These are phyloP conservation scores for Hemithea aestivaria DNA, from an alignment of 2,888 invertebrate species.

Conservation along the genomic window DNA sequence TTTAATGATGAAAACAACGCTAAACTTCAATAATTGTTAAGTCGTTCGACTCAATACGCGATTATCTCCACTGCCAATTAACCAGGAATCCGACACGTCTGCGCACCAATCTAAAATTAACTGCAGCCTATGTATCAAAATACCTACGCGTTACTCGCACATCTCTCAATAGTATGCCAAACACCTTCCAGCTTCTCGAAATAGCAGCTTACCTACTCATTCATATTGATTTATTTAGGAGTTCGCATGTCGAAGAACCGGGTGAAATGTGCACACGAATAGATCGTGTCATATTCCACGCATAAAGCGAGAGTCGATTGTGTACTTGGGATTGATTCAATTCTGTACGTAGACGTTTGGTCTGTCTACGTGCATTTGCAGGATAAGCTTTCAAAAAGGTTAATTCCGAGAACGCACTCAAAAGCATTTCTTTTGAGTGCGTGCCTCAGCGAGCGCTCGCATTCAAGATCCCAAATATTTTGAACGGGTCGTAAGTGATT, in stretches of 20 bases:
- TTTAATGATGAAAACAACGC: slow-evolving; percentile 9
- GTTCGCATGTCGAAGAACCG: slow-evolving; percentile 37
- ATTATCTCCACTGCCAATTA: slow-evolving; percentile 76
- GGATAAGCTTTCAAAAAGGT: slow-evolving; percentile 43
- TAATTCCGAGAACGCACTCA: slow-evolving; percentile 60
- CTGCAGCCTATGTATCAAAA: slow-evolving; percentile 79
- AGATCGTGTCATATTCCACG: slow-evolving; percentile 31
- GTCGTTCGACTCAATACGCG: slow-evolving; percentile 52
- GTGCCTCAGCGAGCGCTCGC: slow-evolving; percentile 53
- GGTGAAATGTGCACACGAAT: slow-evolving; percentile 34
- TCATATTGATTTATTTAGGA: slow-evolving; percentile 67
- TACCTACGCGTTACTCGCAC: slow-evolving; percentile 76
- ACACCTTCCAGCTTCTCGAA: slow-evolving; percentile 77
- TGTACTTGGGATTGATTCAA: slow-evolving; percentile 28
- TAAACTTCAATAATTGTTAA: slow-evolving; percentile 22
- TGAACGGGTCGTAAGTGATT: slow-evolving; percentile 74
- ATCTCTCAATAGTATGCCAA: slow-evolving; percentile 79
- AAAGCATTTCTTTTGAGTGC: too few relatives aligned
- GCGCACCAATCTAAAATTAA: slow-evolving; percentile 79
- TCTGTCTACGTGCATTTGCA: slow-evolving; percentile 39
- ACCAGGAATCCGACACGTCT: slow-evolving; percentile 76
- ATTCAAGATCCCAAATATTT: slow-evolving; percentile 76
- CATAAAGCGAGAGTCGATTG: slow-evolving; percentile 26
- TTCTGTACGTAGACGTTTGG: slow-evolving; percentile 36
- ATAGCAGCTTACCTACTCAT: slow-evolving; percentile 65